Base-by-base conservation (phyloP, 2,797 vertebrate genomes). In the Avahi laniger region DNA sequence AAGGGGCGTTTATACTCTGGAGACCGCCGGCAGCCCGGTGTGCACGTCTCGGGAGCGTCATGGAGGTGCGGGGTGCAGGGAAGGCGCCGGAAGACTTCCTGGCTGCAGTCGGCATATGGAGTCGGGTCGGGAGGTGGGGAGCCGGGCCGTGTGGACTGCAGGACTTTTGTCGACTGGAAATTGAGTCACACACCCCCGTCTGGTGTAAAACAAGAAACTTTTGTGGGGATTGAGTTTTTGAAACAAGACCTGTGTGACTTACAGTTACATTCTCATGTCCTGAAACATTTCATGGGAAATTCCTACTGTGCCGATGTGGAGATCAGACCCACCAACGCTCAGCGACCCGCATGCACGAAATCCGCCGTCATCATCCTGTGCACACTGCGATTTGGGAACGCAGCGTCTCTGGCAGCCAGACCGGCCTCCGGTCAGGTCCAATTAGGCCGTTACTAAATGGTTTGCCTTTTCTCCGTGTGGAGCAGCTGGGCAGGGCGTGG, bases 241-340 rank as follows among this genome's bases (percentile, higher is more conserved):
- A 91, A 91, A 43, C 12, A 28, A 76, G 86, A 86, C 57, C 65
- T 28, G 2, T 20, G 87, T 48, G 72, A 89, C 67, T 14, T 28
- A 4, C 1, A 69, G 83, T 14, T 46, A 12, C n/a, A 2, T 57
- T 89, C 83, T 89, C 75, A 43, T 26, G 35, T 65, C 28, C 72
- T 43, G 24, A 59, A 69, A 72, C 11, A 38, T 38, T 38, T 81
- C 65, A 57, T 50, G 52, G 92, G 65, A 96, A 87, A 88, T 54
- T 86, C 54, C 61, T 61, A 46, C 10, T 38, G 18, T 70, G 13
- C 33, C 22, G 82, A 61, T 33, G 22, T 33, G n/a, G 93, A 91
- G 88, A 80, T 41, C 9, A 7, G 95, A 95, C n/a, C 76, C 11
- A 3, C 61, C 26, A 17, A 22, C 88, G 17, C 67, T 52, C 17